Base-by-base conservation (phyloP, 2,888 invertebrate species). In the Salpingus planirostris region DNA sequence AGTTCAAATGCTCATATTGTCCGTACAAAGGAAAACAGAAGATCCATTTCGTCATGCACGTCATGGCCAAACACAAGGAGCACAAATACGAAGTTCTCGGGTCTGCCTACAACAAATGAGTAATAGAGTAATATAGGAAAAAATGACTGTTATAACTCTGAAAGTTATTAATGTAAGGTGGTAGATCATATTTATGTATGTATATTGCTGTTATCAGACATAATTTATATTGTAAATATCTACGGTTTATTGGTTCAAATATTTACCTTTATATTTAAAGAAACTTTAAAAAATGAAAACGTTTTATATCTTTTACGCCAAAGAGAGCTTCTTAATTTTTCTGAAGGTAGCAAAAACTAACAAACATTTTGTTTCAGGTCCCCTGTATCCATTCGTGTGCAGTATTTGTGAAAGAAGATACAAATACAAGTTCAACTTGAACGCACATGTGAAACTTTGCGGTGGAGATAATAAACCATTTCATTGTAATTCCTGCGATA, bases 61-160 rank as follows among this genome's bases (percentile, higher is more conserved):
- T 60, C 2, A 52, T 60, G 52, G 59, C 60, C 3, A 60, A 59
- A 31, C 62, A 62, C 34, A 60, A 60, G 46, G 59, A 62, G 30
- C 55, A 58, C 33, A 59, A 59, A 32, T 49, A 52, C 11, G 59
- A 60, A 31, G 54, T 57, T 1, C 34, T 57, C 7, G 38, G 37
- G 8, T 38, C 40, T 24, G 42, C 50, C n/a, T 50, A 51, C 27
- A 53, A 50, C 38, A 47, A 43, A 32, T 36, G n/a, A n/a, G n/a
- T n/a, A n/a, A n/a, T n/a, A n/a, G 8, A 18, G 18, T 18, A 18
- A 18, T 18, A 18, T 18, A 7, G 18, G 6, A 18, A 7, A 18
- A 18, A n/a, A n/a, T n/a, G n/a, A n/a, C n/a, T n/a, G n/a, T n/a
- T n/a, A n/a, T n/a, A n/a, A n/a, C n/a, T n/a, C n/a, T n/a, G n/a